Conservation (phyloP, 2,113 vertebrate genomes). For the Datnioides undecimradiatus region DNA sequence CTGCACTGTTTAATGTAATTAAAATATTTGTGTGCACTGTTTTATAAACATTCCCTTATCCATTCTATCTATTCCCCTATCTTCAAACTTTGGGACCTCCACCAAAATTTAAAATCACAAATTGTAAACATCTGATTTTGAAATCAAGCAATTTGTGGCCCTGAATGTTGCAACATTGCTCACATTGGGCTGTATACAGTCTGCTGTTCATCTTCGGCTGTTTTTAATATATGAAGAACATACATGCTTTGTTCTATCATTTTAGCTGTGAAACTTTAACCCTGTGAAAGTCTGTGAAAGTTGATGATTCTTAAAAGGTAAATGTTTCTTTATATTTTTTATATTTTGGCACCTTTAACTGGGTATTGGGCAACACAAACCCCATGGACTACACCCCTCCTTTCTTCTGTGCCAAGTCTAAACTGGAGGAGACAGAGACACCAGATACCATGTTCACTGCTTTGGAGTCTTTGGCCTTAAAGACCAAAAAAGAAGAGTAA, state of each 20-base stretch:
- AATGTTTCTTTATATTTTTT: slow-evolving; percentile 1
- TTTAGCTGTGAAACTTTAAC: too few species aligned
- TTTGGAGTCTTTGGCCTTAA: slow-evolving; percentile 46
- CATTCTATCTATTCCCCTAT: too few species aligned
- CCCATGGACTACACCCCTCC: slow-evolving; percentile 60
- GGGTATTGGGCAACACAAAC: slow-evolving; percentile 47
- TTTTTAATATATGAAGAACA: too few species aligned
- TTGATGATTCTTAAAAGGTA: background rate
- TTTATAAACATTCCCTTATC: too few species aligned
- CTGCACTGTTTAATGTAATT: too few species aligned
- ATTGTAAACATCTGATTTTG: too few species aligned
- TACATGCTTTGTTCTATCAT: too few species aligned
- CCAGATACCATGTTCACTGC: slow-evolving; percentile 45
- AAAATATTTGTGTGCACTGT: too few species aligned
- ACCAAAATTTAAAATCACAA: background rate
- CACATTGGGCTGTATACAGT: background rate
- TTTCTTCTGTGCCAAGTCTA: slow-evolving; percentile 29
- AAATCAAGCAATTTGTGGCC: too few species aligned
- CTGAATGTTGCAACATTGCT: background rate
- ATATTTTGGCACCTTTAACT: slow-evolving; percentile 66
- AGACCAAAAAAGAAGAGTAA: slow-evolving; percentile 16
- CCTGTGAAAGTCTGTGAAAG: too few species aligned
- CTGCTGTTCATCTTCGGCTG: background rate
- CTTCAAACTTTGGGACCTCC: background rate
- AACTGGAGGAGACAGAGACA: slow-evolving; percentile 38